Conservation (phyloP, 64 coral and sea anemone species). For the Montipora cactus region DNA sequence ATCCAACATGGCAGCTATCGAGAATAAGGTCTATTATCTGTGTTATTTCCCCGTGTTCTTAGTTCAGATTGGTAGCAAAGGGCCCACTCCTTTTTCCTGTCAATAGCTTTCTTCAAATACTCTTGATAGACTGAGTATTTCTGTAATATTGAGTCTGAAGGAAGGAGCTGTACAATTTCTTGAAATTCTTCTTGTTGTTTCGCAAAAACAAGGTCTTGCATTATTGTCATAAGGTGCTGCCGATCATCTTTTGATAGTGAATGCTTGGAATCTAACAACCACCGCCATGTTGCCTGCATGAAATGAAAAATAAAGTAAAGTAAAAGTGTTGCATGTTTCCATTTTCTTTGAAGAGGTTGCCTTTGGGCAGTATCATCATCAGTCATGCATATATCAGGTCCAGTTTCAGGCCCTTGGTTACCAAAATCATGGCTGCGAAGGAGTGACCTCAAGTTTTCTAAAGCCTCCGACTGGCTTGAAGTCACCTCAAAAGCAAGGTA, state of each 20-base stretch:
- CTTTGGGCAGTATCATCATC: slow-evolving; percentile 62
- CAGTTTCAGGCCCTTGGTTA: slow-evolving; percentile 8
- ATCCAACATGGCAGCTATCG: no score
- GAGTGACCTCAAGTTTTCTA: slow-evolving; percentile 19
- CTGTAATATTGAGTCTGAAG: slow-evolving; percentile 6
- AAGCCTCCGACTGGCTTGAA: slow-evolving; percentile 17
- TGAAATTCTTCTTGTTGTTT: slow-evolving; percentile 20
- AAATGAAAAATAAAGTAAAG: neutral
- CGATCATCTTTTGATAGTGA: slow-evolving; percentile 27
- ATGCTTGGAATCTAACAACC: slow-evolving; percentile 37
- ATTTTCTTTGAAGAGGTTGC: neutral
- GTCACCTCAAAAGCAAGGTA: slow-evolving; percentile 59
- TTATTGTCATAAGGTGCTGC: slow-evolving; percentile 35
- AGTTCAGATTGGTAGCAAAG: slow-evolving; percentile 18
- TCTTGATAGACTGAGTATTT: neutral
- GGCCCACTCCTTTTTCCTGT: slow-evolving; percentile 47
- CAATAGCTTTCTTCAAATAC: neutral
- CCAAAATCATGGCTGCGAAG: slow-evolving; percentile 48
- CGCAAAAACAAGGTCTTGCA: slow-evolving; percentile 57
- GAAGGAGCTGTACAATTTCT: slow-evolving; percentile 16
- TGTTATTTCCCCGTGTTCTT: slow-evolving; percentile 65
- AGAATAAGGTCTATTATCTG: neutral
- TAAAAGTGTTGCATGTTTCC: slow-evolving; percentile 55
- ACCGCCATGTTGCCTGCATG: slow-evolving; percentile 7
- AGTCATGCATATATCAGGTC: slow-evolving; percentile 54